Evolutionary conservation across 1,140 invertebrate genomes (phyloP), one percentile per base, ranked within the genome.

Genomic region (Elysia chlorotica): DNA sequence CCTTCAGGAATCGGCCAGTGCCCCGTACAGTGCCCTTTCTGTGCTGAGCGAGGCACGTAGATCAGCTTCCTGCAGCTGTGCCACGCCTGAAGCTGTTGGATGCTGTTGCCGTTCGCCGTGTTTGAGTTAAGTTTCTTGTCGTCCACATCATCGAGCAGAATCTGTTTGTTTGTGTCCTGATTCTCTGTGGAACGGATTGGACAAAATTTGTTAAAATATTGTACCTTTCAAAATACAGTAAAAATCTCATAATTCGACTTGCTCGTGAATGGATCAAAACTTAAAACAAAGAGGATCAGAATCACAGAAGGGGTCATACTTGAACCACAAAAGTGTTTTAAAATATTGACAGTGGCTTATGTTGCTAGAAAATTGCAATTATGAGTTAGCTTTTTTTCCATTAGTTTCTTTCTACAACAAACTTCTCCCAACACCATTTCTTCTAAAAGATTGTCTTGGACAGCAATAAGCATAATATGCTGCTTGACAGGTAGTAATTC

Each of bases 1-100:
- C 95, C 93, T 87, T 99, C 98, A 0, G 98, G 98, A 81, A 99
- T 95, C 0, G 98, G 98, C 98, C 98, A 99, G 87, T 97, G 97
- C 28, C 96, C 96, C 70, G 95, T 92, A 61, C 95, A 92, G 84
- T 95, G 97, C 21, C 94, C 95, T 77, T 85, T 97, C 84, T 96
- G 95, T 10, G 95, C 93, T 37, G 93, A 94, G 78, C 96, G 91
- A 25, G 95, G 95, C 19, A 98, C 96, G 85, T 97, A 98, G 80
- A 99, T 98, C 80, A 97, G 80, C 62, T 77, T 92, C 67, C 95
- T 88, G 85, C 93, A 96, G 53, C 91, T 93, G 78, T 96, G 93
- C 95, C 95, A 97, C 0, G 92, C 90, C 14, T 72, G 36, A 6
- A 65, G 70, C 41, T 73, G 71, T 54, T 78, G 81, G 21, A 36